A percentile compares a stretch with the other conserved stretches of the same genome.
These are phyloP conservation scores for Malaclemys terrapin DNA, from an alignment of 2,113 vertebrate species.

Conservation along the genomic window DNA sequence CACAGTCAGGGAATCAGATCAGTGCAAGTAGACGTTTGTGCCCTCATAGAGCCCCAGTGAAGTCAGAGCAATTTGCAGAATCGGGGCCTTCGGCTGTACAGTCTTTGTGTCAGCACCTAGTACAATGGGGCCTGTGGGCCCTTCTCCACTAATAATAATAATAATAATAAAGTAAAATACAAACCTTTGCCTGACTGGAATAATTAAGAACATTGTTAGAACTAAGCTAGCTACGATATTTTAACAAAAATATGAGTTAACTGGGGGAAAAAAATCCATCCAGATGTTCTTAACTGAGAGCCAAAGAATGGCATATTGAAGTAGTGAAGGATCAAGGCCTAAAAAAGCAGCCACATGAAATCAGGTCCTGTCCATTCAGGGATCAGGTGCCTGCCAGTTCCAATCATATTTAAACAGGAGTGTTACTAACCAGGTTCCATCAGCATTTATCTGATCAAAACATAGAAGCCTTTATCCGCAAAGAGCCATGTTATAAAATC, in stretches of 20 bases:
- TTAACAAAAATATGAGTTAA: neutral
- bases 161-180: neutral
- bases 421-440: neutral
- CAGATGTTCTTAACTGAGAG: neutral
- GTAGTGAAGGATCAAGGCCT: neutral
- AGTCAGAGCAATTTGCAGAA: neutral
- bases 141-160: too few relatives aligned
- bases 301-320: neutral
- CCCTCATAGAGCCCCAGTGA: too few relatives aligned
- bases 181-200: neutral
- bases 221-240: neutral
- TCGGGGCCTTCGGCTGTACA: neutral
- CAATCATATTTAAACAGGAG: neutral
- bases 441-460: neutral
- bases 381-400: neutral
- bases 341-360: neutral
- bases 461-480: neutral
- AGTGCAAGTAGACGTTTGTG: neutral
- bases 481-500: neutral
- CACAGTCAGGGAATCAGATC: neutral
- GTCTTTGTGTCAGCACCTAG: neutral
- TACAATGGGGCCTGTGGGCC: neutral
- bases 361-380: neutral
- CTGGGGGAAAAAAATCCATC: neutral
- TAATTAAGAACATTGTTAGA: neutral